These are phyloP conservation scores for Procambarus virginalis DNA, from an alignment of 1,140 invertebrate species.

Conservation along the genomic window DNA sequence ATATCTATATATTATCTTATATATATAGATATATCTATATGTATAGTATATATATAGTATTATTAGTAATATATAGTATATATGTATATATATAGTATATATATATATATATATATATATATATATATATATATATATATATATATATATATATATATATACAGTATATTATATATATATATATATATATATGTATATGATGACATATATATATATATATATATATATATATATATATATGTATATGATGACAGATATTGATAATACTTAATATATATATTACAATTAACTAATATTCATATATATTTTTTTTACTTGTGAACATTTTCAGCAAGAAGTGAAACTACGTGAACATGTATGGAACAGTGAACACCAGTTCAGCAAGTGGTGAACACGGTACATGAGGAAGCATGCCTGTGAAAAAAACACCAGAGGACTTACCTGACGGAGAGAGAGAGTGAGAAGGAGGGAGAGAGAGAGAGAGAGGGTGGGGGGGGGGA, in stretches of 20 bases:
- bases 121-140: conserved; percentile 19
- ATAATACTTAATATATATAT: conserved; percentile 24
- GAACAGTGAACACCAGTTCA: too few relatives aligned
- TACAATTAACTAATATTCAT: not conserved
- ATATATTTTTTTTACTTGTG: too few relatives aligned
- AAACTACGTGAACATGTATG: too few relatives aligned
- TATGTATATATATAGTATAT: conserved; percentile 17
- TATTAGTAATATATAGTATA: conserved; percentile 20
- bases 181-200: conserved; percentile 30
- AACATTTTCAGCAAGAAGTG: too few relatives aligned
- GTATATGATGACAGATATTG: conserved; percentile 27
- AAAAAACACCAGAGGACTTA: not conserved
- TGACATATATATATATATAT: conserved; percentile 11
- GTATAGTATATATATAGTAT: conserved; percentile 5
- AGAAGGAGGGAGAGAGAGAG: too few relatives aligned
- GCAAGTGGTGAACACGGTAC: not conserved
- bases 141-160: conserved; percentile 21
- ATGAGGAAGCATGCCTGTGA: not conserved
- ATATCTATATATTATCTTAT: too few relatives aligned
- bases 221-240: conserved; percentile 25
- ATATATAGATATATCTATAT: conserved; percentile 27
- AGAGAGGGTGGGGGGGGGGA: too few relatives aligned
- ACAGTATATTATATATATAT: conserved; percentile 40
- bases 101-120: conserved; percentile 16
- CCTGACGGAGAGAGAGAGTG: not conserved